Conservation (phyloP, 2,113 vertebrate species). For the Mesocricetus auratus region DNA sequence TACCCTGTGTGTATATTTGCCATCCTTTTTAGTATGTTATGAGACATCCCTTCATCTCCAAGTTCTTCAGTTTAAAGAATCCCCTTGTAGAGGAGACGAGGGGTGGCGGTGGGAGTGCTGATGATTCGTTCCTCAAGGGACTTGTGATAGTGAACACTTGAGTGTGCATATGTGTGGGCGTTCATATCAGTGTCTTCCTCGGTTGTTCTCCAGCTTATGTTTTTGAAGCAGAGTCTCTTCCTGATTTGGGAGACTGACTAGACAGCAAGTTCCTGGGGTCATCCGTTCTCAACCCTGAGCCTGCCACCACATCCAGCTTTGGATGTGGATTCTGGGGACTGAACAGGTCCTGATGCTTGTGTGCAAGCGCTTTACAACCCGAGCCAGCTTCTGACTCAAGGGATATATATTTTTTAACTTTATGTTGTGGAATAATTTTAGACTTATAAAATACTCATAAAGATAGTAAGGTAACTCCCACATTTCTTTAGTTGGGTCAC, state of each 20-base stretch:
- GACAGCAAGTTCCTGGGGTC: neutral
- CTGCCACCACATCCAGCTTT: neutral
- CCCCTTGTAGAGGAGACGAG: neutral
- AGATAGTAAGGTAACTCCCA: neutral
- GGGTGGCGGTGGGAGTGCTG: neutral
- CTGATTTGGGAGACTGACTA: neutral
- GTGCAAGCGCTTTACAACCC: neutral
- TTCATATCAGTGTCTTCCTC: too few relatives aligned
- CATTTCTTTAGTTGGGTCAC: neutral
- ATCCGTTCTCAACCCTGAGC: neutral
- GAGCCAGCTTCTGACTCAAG: neutral
- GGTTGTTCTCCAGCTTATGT: neutral
- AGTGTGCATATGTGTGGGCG: neutral
- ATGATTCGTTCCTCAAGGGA: neutral
- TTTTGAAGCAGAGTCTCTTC: neutral
- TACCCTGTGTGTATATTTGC: conserved; percentile 32
- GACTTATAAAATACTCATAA: conserved; percentile 9
- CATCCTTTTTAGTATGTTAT: neutral
- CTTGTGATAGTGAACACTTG: neutral
- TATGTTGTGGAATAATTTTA: conserved; percentile 25
- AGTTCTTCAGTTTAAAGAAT: neutral
- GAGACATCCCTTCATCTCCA: neutral
- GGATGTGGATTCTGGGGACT: neutral
- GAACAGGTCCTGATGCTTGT: neutral
- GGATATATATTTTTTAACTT: neutral